These are phyloP conservation scores for Priapulus caudatus DNA, from an alignment of 2,888 invertebrate species.

Conservation along the genomic window DNA sequence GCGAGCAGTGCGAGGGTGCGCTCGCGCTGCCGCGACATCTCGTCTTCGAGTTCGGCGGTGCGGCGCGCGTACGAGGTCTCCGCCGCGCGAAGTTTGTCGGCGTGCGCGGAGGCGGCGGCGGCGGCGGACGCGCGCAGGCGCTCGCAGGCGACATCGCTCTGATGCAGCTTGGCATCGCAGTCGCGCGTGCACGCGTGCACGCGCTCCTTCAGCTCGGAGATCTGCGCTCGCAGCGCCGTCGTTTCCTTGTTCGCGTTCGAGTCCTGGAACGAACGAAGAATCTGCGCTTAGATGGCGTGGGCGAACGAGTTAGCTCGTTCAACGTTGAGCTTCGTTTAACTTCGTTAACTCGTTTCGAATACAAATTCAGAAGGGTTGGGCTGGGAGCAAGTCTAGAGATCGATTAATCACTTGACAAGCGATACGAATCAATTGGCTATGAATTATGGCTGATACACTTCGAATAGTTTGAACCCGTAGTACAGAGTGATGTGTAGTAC, in stretches of 20 bases:
- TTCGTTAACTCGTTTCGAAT: too few relatives aligned
- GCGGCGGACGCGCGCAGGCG: constrained; percentile 35
- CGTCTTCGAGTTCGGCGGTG: constrained; percentile 53
- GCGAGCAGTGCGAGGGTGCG: constrained; percentile 61
- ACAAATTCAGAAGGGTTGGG: too few relatives aligned
- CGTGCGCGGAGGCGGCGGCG: constrained; percentile 35
- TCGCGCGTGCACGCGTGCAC: constrained; percentile 50
- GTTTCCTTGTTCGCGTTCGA: constrained; percentile 25
- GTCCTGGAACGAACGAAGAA: constrained; percentile 23
- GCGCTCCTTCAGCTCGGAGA: constrained; percentile 54
- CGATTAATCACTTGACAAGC: too few relatives aligned
- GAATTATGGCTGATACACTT: too few relatives aligned
- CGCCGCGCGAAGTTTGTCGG: constrained; percentile 28
- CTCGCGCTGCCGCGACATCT: constrained; percentile 60
- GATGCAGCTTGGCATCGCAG: constrained; percentile 51
- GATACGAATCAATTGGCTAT: too few relatives aligned
- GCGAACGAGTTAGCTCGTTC: too few relatives aligned
- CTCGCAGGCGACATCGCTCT: constrained; percentile 48
- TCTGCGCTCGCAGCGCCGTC: constrained; percentile 39
- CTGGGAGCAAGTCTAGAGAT: too few relatives aligned
- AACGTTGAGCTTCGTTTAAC: too few relatives aligned
- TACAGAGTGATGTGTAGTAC: too few relatives aligned
- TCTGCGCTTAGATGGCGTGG: too few relatives aligned
- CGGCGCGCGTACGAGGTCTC: constrained; percentile 46
- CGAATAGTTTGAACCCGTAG: too few relatives aligned